phyloP scores from a whole-genome alignment of 2,113 vertebrate genomes.

The Aspidoscelis tigris region DNA sequence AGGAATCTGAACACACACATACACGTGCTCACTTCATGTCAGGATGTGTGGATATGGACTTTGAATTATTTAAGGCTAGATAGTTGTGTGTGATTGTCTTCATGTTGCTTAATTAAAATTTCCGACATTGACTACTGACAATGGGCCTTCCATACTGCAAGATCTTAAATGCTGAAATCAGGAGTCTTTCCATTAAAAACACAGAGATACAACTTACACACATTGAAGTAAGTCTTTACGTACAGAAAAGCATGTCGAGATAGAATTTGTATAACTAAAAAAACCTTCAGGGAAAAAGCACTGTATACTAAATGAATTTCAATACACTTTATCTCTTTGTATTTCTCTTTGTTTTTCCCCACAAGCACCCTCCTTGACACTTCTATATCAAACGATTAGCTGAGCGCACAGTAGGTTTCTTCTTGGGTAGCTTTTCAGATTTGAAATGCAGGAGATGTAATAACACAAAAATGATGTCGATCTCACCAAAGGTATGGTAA shows the following conservation, averaged over 20 bases:
- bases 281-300: background rate
- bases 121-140: too few species aligned
- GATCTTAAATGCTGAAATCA: too few species aligned
- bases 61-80: too few species aligned
- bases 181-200: too few species aligned
- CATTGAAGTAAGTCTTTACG: too few species aligned
- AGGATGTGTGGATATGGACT: too few species aligned
- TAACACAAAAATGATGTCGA: fast-evolving
- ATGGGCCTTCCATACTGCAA: too few species aligned
- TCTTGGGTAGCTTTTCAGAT: background rate
- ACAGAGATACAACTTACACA: too few species aligned
- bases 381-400: slow-evolving; percentile 16
- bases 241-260: too few species aligned
- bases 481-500: background rate
- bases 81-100: too few species aligned
- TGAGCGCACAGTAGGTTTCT: background rate
- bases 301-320: background rate
- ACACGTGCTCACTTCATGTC: too few species aligned
- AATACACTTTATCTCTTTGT: background rate
- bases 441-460: background rate
- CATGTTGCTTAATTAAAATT: background rate
- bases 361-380: background rate
- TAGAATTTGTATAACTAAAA: background rate
- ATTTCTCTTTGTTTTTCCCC: background rate
- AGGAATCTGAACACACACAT: too few species aligned